Evolutionary conservation across 2,888 invertebrate genomes (phyloP), one percentile per base, ranked within the genome.

Genomic region (Euspilapteryx auroguttella): DNA sequence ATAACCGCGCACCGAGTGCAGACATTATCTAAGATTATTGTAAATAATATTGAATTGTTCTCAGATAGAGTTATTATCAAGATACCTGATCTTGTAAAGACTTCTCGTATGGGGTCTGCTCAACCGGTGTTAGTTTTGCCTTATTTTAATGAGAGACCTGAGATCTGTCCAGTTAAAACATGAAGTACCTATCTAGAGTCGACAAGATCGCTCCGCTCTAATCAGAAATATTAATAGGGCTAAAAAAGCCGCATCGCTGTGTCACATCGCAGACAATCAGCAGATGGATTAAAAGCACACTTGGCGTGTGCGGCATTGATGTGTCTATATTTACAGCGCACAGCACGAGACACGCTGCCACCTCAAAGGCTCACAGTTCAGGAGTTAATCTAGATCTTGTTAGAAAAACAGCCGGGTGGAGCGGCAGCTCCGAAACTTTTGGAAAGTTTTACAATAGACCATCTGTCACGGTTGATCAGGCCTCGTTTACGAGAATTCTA

Each of bases 341-440:
- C 24, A 39, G 37, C 30, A 29, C 40, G 1, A 32, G 40, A 2
- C 41, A 38, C 21, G 38, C 39, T 2, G 26, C 38, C 25, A 39
- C 40, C 5, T 39, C 40, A 1, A 28, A 33, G 6, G 40, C 38
- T 8, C 21, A 10, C 9, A 13, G 28, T 4, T 21, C 30, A 1
- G 35, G 34, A 2, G 13, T 34, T 2, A 25, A 24, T 14, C 7
- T 35, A 3, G 36, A 37, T n/a, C 1, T 20, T 3, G 35, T 38
- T 7, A 7, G 33, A 9, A 34, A 32, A 4, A 34, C 35, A 2
- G 37, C 34, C n/a, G 37, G 32, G 10, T 40, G 34, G 37, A 25
- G 35, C 4, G 17, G 6, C 1, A 22, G 21, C 2, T 39, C 37
- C 2, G 21, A 21, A 8, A 27, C 30, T 1, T 38, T 40, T 25